phyloP scores from a whole-genome alignment of 2,797 vertebrate genomes.

The Phrynocephalus vlangalii region DNA sequence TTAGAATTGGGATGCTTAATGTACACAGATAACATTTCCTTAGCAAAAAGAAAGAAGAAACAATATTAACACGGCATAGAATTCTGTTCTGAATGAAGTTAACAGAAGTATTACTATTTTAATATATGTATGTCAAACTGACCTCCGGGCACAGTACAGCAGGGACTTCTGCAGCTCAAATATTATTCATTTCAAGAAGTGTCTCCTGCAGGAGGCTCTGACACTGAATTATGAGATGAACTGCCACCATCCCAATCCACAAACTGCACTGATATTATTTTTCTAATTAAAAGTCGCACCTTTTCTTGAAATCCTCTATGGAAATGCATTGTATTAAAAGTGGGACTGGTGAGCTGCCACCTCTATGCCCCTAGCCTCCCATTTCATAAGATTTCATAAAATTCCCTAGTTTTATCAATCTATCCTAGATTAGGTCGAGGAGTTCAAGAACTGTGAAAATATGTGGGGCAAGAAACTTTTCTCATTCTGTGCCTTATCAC shows the following conservation, averaged over 20 bases:
- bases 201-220: background rate
- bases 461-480: slow-evolving; percentile 9
- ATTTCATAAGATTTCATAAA: background rate
- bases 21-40: background rate
- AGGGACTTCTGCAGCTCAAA: background rate
- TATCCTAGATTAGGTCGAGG: background rate
- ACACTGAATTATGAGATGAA: background rate
- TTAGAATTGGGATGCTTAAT: slow-evolving; percentile 21
- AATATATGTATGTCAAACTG: background rate
- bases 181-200: background rate
- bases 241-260: too few relatives aligned
- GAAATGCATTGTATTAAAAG: background rate
- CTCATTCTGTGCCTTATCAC: slow-evolving; percentile 10
- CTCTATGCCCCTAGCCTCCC: background rate
- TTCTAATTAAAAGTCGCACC: too few relatives aligned
- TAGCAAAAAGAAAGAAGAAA: background rate
- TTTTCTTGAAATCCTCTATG: background rate
- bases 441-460: background rate
- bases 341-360: background rate
- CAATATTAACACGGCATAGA: background rate
- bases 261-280: too few relatives aligned
- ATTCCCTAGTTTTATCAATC: background rate
- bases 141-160: background rate
- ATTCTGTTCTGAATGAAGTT: background rate
- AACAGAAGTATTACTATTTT: background rate